phyloP scores from a whole-genome alignment of 2,888 invertebrate species.

The Cantharis rufa region DNA sequence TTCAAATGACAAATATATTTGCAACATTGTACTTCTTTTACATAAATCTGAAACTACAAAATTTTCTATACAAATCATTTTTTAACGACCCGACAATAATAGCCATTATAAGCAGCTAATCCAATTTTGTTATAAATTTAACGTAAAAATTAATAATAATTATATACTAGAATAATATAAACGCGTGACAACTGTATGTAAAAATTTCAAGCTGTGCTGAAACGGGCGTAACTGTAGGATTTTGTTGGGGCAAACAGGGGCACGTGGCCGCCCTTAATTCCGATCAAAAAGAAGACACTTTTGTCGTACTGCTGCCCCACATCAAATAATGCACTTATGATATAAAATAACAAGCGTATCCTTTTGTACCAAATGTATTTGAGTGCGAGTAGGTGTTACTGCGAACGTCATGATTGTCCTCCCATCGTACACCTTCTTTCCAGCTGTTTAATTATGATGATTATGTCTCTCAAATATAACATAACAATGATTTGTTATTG shows the following conservation, averaged over 20 bases:
- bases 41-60: not conserved
- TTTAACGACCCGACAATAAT: conserved; percentile 5
- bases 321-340: conserved; percentile 21
- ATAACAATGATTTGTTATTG: not conserved
- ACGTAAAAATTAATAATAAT: conserved; percentile 36
- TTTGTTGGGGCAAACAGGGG: conserved; percentile 37
- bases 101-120: not conserved
- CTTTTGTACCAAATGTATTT: conserved; percentile 7
- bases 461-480: not conserved
- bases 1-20: conserved; percentile 29
- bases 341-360: conserved; percentile 28
- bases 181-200: conserved; percentile 17
- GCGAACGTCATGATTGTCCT: conserved; percentile 9
- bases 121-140: conserved; percentile 11
- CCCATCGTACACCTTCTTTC: not conserved
- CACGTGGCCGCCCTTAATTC: conserved; percentile 34
- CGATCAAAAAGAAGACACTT: conserved; percentile 17
- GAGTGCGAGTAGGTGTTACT: conserved; percentile 18
- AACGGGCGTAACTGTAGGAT: conserved; percentile 31
- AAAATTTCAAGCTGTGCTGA: conserved; percentile 29
- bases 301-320: conserved; percentile 12
- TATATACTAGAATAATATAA: conserved; percentile 21
- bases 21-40: conserved; percentile 4
- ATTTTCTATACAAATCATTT: not conserved
- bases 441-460: conserved; percentile 9